A percentile compares a stretch with the other conserved stretches of the same genome.
phyloP scores from a whole-genome alignment of 2,113 vertebrate genomes.

The Hippocampus mohnikei region DNA sequence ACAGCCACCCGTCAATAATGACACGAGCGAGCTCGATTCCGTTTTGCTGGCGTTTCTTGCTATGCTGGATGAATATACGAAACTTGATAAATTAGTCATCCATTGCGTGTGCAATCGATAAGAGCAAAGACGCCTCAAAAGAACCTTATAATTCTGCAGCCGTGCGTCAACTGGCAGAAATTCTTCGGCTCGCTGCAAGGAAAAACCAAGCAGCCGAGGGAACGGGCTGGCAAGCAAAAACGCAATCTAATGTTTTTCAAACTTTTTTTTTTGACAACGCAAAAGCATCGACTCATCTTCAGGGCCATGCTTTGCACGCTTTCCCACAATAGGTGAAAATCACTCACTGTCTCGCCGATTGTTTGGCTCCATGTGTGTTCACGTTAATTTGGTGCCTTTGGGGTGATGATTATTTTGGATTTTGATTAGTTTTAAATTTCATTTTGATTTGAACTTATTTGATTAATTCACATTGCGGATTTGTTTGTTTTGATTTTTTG shows the following conservation, averaged over 20 bases:
- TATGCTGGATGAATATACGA: too few species aligned
- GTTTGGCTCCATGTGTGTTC: background rate
- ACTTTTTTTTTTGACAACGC: background rate
- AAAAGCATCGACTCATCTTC: background rate
- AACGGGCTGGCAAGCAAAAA: conserved; percentile 7
- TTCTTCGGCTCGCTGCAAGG: background rate
- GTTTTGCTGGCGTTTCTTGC: background rate
- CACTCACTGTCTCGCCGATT: too few species aligned
- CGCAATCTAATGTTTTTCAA: conserved; percentile 28
- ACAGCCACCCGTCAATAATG: background rate
- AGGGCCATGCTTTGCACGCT: too few species aligned
- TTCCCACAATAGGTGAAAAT: too few species aligned
- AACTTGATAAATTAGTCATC: background rate
- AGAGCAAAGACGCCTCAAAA: background rate
- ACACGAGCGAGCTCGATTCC: background rate
- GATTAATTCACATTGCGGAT: too few species aligned
- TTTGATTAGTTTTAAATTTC: too few species aligned
- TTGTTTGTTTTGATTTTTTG: too few species aligned
- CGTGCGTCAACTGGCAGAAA: conserved; percentile 1
- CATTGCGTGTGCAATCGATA: conserved; percentile 36
- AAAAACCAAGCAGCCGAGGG: background rate
- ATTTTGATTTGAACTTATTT: too few species aligned
- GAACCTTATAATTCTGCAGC: background rate
- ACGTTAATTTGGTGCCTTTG: too few species aligned
- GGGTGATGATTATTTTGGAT: too few species aligned